Conservation (phyloP, 2,888 invertebrate species). For the Protophormia terraenovae region DNA sequence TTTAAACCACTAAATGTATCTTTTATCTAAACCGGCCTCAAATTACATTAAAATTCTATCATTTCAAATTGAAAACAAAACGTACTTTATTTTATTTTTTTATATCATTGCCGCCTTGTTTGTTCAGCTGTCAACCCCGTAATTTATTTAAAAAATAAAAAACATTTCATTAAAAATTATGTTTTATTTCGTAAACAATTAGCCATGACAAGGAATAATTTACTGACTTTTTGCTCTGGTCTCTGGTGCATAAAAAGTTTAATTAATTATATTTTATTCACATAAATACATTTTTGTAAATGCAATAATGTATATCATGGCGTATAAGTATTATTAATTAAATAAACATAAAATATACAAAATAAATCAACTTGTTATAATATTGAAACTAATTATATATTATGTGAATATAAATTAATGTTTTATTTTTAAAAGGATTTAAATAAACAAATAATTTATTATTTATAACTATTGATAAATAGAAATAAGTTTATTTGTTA, state of each 20-base stretch:
- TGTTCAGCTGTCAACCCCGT: slow-evolving; percentile 6
- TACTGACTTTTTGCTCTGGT: neutral
- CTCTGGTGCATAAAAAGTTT: slow-evolving; percentile 4
- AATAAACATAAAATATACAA: slow-evolving; percentile 24
- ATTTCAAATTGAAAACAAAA: too few relatives aligned
- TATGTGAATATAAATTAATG: neutral
- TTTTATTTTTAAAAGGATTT: neutral
- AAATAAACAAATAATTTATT: neutral
- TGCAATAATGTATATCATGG: neutral
- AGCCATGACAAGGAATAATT: neutral
- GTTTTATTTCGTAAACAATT: slow-evolving; percentile 31
- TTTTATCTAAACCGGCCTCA: too few relatives aligned
- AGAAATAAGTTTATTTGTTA: neutral
- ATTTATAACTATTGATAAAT: neutral
- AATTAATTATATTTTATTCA: slow-evolving; percentile 3
- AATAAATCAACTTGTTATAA: neutral
- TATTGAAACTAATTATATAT: neutral
- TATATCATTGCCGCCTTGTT: neutral
- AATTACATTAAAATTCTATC: too few relatives aligned
- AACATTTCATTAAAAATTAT: slow-evolving; percentile 7
- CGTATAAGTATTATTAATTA: slow-evolving; percentile 20
- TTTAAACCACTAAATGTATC: too few relatives aligned
- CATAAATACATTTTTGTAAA: too few relatives aligned
- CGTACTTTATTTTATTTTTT: neutral
- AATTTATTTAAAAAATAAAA: slow-evolving; percentile 10